phyloP scores from a whole-genome alignment of 2,797 vertebrate species.

The Scolopax bukidnonensis region DNA sequence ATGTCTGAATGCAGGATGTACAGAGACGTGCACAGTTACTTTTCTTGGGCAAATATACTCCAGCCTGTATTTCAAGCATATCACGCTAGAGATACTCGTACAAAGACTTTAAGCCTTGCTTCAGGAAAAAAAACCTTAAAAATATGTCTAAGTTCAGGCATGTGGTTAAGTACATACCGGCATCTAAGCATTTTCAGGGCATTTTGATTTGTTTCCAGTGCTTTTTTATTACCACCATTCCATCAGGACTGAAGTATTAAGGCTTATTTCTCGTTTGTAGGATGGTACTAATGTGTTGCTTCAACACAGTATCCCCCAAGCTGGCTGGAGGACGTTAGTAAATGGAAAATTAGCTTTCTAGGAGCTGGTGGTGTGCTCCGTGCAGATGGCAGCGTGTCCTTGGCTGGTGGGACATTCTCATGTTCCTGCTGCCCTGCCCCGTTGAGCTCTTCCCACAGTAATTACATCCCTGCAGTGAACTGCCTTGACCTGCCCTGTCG shows the following conservation, averaged over 20 bases:
- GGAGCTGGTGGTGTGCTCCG: neutral
- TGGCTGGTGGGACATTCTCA: rapidly evolving
- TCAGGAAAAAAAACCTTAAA: neutral
- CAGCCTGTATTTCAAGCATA: no score
- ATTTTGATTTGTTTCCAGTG: neutral
- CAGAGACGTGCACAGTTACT: neutral
- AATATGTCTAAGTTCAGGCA: neutral
- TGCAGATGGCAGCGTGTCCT: neutral
- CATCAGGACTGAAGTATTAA: neutral
- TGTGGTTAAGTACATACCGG: neutral
- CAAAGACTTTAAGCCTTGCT: neutral
- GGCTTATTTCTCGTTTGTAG: neutral
- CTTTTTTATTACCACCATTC: neutral
- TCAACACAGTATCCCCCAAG: neutral
- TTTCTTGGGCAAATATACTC: neutral
- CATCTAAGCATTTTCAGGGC: neutral
- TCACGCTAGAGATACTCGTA: neutral
- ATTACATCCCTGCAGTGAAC: neutral
- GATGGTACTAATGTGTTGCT: neutral
- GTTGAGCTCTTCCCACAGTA: neutral
- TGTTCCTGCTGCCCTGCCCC: neutral
- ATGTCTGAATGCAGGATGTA: neutral
- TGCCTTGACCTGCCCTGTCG: neutral
- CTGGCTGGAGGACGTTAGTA: neutral
- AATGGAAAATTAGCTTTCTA: neutral